A percentile compares a stretch with the other conserved stretches of the same genome.
These are phyloP conservation scores for Amblyornis subalaris DNA, from an alignment of 2,113 vertebrate genomes.

Conservation along the genomic window DNA sequence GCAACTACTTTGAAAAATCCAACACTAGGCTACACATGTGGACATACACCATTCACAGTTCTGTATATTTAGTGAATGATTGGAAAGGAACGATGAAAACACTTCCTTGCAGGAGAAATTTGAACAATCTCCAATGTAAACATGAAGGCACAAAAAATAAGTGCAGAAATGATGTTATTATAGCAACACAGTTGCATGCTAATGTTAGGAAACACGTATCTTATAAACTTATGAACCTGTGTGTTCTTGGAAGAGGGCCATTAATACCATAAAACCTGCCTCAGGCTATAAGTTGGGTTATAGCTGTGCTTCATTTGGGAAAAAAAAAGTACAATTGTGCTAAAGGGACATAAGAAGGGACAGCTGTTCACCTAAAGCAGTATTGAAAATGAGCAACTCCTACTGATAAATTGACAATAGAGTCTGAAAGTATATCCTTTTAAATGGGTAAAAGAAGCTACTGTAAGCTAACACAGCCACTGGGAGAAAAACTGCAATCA, in stretches of 20 bases:
- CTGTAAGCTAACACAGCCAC: background rate
- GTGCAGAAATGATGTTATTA: background rate
- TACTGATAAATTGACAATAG: background rate
- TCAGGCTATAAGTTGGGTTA: background rate
- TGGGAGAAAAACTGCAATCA: background rate
- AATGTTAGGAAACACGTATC: background rate
- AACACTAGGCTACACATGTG: background rate
- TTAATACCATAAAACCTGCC: background rate
- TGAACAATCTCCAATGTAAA: background rate
- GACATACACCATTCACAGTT: background rate
- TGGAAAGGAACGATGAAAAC: background rate
- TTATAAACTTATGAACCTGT: background rate
- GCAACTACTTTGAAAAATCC: background rate
- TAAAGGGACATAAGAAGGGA: background rate
- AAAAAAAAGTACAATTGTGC: background rate
- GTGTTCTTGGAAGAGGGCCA: background rate
- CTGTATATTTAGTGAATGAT: background rate
- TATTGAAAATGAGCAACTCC: background rate
- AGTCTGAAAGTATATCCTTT: background rate
- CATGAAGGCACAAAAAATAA: background rate
- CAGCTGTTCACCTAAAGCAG: background rate
- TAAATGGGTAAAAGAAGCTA: background rate
- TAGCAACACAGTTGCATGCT: background rate
- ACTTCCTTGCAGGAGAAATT: background rate
- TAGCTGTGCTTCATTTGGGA: background rate